Evolutionary conservation across 2,888 invertebrate genomes (phyloP).

Genomic region (Cataglyphis cursor): DNA sequence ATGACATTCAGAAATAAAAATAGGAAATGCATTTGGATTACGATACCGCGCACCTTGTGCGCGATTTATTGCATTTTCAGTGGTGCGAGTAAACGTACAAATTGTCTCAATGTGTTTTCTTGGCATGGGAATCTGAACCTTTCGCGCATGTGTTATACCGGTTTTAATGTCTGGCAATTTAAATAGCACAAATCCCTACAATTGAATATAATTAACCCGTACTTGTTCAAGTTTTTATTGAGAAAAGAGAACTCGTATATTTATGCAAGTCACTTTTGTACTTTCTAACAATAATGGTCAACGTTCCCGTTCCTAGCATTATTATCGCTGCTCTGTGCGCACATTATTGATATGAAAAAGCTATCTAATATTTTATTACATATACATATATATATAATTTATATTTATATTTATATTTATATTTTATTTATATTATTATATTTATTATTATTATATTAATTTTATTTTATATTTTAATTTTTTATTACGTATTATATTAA

Average conservation of each 20-base stretch:
- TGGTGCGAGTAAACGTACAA: not conserved
- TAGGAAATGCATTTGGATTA: not conserved
- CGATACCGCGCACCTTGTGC: too few relatives aligned
- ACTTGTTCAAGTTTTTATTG: conserved; percentile 18
- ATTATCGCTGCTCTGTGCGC: not conserved
- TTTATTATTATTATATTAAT: too few relatives aligned
- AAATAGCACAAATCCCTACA: conserved; percentile 24
- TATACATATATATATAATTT: not conserved
- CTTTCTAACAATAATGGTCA: conserved; percentile 3
- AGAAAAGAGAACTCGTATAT: not conserved
- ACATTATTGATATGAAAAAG: too few relatives aligned
- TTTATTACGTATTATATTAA: not conserved
- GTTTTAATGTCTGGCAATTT: conserved; percentile 39
- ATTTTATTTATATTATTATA: too few relatives aligned
- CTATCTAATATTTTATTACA: not conserved
- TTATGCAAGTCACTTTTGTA: not conserved
- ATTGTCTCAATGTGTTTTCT: not conserved
- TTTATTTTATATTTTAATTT: not conserved
- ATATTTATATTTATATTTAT: too few relatives aligned
- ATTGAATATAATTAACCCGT: conserved; percentile 44
- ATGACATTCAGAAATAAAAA: not conserved
- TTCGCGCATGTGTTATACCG: conserved; percentile 24
- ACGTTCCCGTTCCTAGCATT: not conserved
- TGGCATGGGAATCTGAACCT: conserved; percentile 34
- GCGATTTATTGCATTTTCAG: not conserved